phyloP scores from a whole-genome alignment of 2,113 vertebrate genomes.

The Hystrix brachyura region DNA sequence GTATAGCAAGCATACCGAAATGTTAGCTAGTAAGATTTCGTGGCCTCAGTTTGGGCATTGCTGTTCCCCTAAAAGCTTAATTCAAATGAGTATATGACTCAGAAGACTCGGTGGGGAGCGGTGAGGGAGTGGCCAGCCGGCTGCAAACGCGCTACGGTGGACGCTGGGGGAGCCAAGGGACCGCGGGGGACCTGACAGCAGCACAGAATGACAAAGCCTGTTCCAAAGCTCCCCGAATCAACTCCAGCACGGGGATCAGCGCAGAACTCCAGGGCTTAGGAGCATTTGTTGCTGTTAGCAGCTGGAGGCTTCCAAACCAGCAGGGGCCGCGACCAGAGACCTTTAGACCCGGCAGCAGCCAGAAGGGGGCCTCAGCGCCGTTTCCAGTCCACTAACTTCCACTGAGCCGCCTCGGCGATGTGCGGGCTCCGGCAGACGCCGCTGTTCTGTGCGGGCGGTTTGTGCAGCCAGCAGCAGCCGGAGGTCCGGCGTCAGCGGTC shows the following conservation, averaged over 20 bases:
- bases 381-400: neutral
- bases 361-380: neutral
- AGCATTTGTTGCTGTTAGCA: neutral
- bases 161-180: neutral
- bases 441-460: accelerated
- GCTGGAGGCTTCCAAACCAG: neutral
- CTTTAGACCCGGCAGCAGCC: neutral
- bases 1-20: neutral
- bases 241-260: neutral
- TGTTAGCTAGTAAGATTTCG: neutral
- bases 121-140: neutral
- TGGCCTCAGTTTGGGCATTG: neutral
- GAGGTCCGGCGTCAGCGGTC: accelerated
- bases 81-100: neutral
- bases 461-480: neutral
- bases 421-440: neutral
- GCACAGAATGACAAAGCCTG: neutral
- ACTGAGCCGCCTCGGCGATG: too few species aligned
- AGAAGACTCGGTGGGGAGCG: neutral
- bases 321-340: neutral
- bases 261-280: neutral
- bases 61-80: neutral
- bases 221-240: neutral
- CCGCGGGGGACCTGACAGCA: neutral
- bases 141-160: neutral